Conservation (phyloP, 2,797 vertebrate genomes). For the Synaphobranchus kaupii region DNA sequence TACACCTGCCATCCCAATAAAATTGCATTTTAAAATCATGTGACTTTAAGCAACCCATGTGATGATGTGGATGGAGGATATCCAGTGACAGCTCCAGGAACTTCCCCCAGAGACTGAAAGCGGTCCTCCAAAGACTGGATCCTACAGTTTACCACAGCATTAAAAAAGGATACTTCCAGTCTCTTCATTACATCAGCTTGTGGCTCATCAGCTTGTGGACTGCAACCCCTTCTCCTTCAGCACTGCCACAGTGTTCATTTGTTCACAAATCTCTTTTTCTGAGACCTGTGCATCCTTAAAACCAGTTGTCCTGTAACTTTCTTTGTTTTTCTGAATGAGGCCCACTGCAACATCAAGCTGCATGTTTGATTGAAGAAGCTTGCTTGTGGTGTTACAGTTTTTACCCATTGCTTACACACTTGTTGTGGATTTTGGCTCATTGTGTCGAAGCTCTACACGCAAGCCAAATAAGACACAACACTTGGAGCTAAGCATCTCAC, state of each 20-base stretch:
- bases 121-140: constrained; percentile 28
- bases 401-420: too few relatives aligned
- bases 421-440: too few relatives aligned
- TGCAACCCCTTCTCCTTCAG: constrained; percentile 20
- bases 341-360: constrained; percentile 3
- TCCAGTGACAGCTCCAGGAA: too few relatives aligned
- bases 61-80: too few relatives aligned
- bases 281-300: constrained; percentile 23
- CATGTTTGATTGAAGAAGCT: constrained; percentile 25
- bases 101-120: neutral
- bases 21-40: too few relatives aligned
- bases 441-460: too few relatives aligned
- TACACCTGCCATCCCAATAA: too few relatives aligned
- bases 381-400: too few relatives aligned
- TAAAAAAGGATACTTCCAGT: constrained; percentile 29
- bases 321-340: neutral
- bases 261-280: constrained; percentile 25
- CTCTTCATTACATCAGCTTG: constrained; percentile 24
- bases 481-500: too few relatives aligned
- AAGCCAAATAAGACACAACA: too few relatives aligned
- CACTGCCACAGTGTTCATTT: constrained; percentile 29
- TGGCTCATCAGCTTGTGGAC: constrained; percentile 36
- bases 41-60: too few relatives aligned
- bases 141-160: constrained; percentile 26
- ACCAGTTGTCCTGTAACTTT: constrained; percentile 26